phyloP scores from a whole-genome alignment of 2,888 invertebrate genomes.

The Oasisia sp. region DNA sequence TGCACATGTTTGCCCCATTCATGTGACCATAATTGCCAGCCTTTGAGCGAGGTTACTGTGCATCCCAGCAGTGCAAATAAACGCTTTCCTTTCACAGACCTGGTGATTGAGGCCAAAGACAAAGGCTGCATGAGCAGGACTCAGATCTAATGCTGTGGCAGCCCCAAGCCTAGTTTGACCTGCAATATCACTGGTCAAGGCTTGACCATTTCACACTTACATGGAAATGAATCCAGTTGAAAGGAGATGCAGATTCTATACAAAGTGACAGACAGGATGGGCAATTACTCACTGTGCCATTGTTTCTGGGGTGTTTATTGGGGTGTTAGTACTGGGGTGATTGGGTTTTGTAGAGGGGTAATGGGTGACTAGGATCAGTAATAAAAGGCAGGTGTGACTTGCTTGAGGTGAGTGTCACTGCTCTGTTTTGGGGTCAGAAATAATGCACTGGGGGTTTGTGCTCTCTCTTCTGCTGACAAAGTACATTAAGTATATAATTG shows the following conservation, averaged over 20 bases:
- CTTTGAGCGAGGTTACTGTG: neutral
- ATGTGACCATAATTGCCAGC: neutral
- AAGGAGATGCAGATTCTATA: neutral
- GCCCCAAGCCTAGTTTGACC: neutral
- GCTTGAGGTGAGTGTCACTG: neutral
- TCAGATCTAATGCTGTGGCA: neutral
- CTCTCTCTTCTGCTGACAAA: neutral
- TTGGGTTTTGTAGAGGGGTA: neutral
- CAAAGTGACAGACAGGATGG: neutral
- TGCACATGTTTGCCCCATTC: neutral
- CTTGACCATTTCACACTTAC: constrained; percentile 7
- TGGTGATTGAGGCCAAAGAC: neutral
- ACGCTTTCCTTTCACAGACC: constrained; percentile 5
- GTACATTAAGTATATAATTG: neutral
- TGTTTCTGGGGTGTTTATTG: neutral
- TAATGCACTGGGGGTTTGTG: neutral
- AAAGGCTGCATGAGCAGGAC: neutral
- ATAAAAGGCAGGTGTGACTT: neutral
- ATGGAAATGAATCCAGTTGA: neutral
- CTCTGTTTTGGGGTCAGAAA: neutral
- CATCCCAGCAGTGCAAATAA: neutral
- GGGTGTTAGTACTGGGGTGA: neutral
- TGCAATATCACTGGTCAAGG: neutral
- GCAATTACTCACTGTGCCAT: neutral
- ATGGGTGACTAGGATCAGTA: neutral